Evolutionary conservation across 1,140 invertebrate species (phyloP).

Genomic region (Aphelinus atriplicis): DNA sequence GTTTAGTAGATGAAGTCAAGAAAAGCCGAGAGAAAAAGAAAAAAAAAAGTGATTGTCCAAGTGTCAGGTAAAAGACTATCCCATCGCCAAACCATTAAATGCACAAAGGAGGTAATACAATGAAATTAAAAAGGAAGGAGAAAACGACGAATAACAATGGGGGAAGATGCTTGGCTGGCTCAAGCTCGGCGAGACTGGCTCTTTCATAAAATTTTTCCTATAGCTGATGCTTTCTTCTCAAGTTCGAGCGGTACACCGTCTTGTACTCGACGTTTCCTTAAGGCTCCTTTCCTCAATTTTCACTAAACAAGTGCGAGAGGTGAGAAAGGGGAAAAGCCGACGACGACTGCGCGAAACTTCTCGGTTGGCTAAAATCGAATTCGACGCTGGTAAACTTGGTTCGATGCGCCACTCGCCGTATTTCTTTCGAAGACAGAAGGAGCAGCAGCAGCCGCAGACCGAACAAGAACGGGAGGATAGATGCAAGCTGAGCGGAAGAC

Average conservation of each 20-base stretch:
- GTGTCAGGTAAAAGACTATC: too few species aligned
- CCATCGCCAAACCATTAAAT: constrained; percentile 3
- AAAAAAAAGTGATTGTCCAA: too few species aligned
- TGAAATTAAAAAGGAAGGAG: not conserved
- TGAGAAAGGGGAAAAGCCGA: not conserved
- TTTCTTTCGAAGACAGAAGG: not conserved
- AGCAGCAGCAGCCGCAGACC: constrained; percentile 8
- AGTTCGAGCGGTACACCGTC: too few species aligned
- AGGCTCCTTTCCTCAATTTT: not conserved
- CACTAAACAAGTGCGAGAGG: constrained; percentile 7
- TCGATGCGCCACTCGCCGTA: not conserved
- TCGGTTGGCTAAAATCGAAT: constrained; percentile 23
- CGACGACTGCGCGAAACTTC: not conserved
- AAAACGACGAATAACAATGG: not conserved
- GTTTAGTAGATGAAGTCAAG: too few species aligned
- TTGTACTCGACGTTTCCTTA: too few species aligned
- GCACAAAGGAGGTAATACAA: constrained; percentile 17
- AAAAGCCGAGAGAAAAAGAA: too few species aligned
- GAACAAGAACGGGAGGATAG: constrained; percentile 1
- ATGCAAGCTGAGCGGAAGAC: not conserved
- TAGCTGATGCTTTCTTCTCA: not conserved
- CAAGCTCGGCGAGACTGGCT: too few species aligned
- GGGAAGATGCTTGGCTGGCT: too few species aligned
- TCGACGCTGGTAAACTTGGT: constrained; percentile 26
- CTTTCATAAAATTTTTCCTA: constrained; percentile 12